Conservation (phyloP, 2,797 vertebrate genomes). For the Enteromius mattozi region DNA sequence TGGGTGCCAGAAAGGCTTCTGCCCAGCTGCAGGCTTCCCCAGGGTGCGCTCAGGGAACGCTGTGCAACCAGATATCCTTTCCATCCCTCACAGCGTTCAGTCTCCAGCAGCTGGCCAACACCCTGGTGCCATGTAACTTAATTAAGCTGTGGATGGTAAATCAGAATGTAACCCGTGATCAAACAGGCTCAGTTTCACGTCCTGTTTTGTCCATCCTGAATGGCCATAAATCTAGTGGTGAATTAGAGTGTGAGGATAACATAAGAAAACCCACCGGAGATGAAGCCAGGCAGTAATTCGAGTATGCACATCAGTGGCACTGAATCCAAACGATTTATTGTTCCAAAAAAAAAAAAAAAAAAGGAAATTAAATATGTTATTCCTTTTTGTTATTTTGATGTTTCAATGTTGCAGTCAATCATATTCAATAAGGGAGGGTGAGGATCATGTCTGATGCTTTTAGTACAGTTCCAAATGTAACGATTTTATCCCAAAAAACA, state of each 20-base stretch:
- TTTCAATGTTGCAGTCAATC: background rate
- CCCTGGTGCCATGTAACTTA: conserved; percentile 76
- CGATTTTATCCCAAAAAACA: background rate
- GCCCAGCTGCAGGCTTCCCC: conserved; percentile 51
- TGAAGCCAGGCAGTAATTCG: conserved; percentile 70
- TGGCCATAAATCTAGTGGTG: conserved; percentile 75
- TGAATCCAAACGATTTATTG: background rate
- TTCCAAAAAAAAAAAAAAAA: background rate
- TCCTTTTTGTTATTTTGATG: background rate
- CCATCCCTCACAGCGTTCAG: conserved; percentile 32
- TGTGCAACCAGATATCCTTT: conserved; percentile 52
- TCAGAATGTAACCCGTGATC: conserved; percentile 81
- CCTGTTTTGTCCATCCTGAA: conserved; percentile 64
- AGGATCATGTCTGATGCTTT: background rate
- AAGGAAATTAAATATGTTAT: background rate
- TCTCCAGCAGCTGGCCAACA: conserved; percentile 66
- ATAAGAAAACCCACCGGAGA: conserved; percentile 71
- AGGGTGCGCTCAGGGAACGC: conserved; percentile 59
- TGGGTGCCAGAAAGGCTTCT: conserved; percentile 52
- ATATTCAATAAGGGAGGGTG: background rate
- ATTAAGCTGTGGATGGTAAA: conserved; percentile 84
- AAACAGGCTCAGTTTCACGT: conserved; percentile 74
- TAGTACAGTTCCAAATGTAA: background rate
- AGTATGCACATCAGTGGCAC: conserved; percentile 54
- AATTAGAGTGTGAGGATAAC: conserved; percentile 66